Percentiles rank a stretch among this genome's conserved stretches.
phyloP scores from a whole-genome alignment of 2,797 vertebrate genomes.

The Rhinogobio ventralis region DNA sequence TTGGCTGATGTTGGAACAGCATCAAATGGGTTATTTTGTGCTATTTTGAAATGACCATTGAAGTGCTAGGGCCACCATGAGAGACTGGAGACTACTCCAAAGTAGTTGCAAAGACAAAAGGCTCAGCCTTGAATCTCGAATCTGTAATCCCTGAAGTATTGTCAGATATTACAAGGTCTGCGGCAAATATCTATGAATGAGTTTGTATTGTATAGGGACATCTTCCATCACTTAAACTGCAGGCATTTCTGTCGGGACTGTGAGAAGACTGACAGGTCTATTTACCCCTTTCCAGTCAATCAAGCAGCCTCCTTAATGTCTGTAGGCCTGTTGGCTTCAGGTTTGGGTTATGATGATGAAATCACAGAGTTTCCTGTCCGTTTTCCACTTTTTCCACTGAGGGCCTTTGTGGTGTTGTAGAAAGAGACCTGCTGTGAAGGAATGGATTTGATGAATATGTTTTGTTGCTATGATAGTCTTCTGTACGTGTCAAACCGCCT shows the following conservation, averaged over 20 bases:
- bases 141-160: conserved; percentile 1
- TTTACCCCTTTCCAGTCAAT: conserved; percentile 41
- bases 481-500: not conserved
- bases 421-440: conserved; percentile 34
- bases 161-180: conserved; percentile 16
- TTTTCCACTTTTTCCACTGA: conserved; percentile 33
- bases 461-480: conserved; percentile 31
- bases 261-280: conserved; percentile 41
- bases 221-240: conserved; percentile 20
- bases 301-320: conserved; percentile 36
- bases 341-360: conserved; percentile 46
- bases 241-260: conserved; percentile 13
- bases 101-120: not conserved
- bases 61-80: conserved; percentile 2
- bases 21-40: conserved; percentile 7
- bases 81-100: not conserved
- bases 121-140: conserved; percentile 17
- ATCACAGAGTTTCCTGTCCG: conserved; percentile 32
- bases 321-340: conserved; percentile 21
- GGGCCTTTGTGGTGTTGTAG: conserved; percentile 23
- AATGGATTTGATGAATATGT: conserved; percentile 44
- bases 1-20: conserved; percentile 21
- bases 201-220: conserved; percentile 5
- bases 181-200: not conserved
- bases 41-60: conserved; percentile 29